Percentiles rank a stretch among this genome's conserved stretches.
phyloP scores from a whole-genome alignment of 2,888 invertebrate species.

The Parapristionchus giblindavisi region DNA sequence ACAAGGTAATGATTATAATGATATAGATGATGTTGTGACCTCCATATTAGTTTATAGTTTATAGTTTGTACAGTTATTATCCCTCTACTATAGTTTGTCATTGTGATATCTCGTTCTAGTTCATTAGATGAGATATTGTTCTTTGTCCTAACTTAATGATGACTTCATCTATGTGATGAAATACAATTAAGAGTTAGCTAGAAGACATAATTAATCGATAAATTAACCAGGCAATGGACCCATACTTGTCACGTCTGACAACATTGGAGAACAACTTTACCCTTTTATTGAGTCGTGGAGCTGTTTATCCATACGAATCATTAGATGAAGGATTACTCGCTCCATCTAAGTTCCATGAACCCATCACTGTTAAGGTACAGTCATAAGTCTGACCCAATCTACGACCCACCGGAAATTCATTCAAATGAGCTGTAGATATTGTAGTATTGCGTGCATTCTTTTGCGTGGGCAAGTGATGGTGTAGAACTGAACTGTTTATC shows the following conservation, averaged over 20 bases:
- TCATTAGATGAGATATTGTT: too few relatives aligned
- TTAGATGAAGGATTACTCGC: constrained; percentile 64
- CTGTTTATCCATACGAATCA: constrained; percentile 58
- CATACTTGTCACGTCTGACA: constrained; percentile 62
- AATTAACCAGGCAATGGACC: constrained; percentile 46
- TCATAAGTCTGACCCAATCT: too few relatives aligned
- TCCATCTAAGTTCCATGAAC: constrained; percentile 59
- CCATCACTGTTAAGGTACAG: constrained; percentile 61
- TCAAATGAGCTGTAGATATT: too few relatives aligned
- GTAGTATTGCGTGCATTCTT: neutral
- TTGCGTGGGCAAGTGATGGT: neutral
- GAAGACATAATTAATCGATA: neutral
- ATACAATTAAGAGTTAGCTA: too few relatives aligned
- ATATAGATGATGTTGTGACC: too few relatives aligned
- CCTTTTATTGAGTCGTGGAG: constrained; percentile 58
- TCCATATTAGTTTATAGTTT: neutral
- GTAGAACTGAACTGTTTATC: neutral
- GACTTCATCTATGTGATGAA: too few relatives aligned
- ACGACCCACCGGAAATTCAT: too few relatives aligned
- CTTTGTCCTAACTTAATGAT: too few relatives aligned
- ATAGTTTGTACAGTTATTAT: neutral
- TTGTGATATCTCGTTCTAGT: too few relatives aligned
- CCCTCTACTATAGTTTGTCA: neutral
- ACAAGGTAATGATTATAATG: constrained; percentile 23
- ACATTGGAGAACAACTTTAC: constrained; percentile 67